Evolutionary conservation across 2,113 vertebrate species (phyloP).

Genomic region (Anhinga rufa): DNA sequence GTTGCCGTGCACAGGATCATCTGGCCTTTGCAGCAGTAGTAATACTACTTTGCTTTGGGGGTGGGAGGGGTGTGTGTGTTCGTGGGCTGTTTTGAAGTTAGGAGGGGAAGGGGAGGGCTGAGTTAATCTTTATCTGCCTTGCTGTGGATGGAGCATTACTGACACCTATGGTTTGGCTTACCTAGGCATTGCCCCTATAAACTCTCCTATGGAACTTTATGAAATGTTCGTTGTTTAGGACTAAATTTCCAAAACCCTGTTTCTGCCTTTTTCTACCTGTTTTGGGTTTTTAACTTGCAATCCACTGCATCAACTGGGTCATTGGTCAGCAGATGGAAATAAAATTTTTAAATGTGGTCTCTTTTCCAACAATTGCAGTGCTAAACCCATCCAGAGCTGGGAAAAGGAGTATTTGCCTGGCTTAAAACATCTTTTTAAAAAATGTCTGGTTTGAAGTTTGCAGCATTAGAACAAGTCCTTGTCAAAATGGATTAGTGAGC

Average conservation of each 20-base stretch:
- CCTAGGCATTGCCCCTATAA: neutral
- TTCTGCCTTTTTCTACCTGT: neutral
- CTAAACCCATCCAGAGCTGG: neutral
- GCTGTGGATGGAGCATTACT: neutral
- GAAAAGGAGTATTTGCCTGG: neutral
- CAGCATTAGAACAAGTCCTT: constrained; percentile 3
- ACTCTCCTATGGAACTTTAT: neutral
- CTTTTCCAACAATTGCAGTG: neutral
- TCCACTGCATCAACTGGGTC: neutral
- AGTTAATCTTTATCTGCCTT: neutral
- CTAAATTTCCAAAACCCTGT: neutral
- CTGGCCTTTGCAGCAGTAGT: neutral
- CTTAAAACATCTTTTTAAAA: neutral
- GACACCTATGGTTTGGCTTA: neutral
- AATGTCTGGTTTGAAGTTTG: neutral
- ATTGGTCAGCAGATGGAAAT: neutral
- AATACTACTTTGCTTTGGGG: neutral
- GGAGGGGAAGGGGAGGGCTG: neutral
- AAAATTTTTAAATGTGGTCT: neutral
- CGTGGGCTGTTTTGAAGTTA: neutral
- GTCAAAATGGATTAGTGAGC: constrained; percentile 13
- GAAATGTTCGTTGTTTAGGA: neutral
- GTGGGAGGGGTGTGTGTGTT: neutral
- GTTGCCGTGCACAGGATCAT: neutral
- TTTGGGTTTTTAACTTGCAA: neutral